Conservation (phyloP, 2,113 vertebrate species). For the Phyllostomus hastatus region DNA sequence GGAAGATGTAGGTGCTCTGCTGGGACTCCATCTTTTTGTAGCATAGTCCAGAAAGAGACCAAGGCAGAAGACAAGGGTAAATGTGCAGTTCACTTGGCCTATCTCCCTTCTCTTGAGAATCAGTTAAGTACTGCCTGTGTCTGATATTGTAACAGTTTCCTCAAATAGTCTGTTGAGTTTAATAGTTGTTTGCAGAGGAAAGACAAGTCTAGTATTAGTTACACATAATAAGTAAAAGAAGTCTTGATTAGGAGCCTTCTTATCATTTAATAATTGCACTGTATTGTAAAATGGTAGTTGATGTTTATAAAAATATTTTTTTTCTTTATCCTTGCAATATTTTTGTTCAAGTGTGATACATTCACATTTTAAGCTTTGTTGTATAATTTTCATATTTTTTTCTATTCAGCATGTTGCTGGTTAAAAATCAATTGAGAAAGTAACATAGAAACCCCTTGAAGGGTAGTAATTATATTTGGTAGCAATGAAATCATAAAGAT, state of each 20-base stretch:
- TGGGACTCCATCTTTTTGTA: not conserved
- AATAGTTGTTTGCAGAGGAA: not conserved
- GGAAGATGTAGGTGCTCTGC: not conserved
- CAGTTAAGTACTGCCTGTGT: not conserved
- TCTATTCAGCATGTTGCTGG: not conserved
- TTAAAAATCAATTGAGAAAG: slow-evolving; percentile 23
- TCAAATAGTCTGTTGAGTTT: not conserved
- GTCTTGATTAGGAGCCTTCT: not conserved
- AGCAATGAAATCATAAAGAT: slow-evolving; percentile 29
- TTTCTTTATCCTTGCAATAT: not conserved
- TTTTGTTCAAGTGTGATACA: not conserved
- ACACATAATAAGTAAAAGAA: not conserved
- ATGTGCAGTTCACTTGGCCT: too few relatives aligned
- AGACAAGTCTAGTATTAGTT: not conserved
- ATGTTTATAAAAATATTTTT: not conserved
- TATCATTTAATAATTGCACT: not conserved
- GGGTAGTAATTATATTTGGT: not conserved
- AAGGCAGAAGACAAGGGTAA: not conserved
- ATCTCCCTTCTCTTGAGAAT: not conserved
- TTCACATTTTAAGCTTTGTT: not conserved
- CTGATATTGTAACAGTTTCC: not conserved
- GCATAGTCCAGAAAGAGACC: not conserved
- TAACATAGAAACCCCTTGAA: slow-evolving; percentile 31
- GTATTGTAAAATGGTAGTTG: not conserved
- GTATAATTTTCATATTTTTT: not conserved